Percentiles rank a stretch among this genome's conserved stretches.
phyloP scores from a whole-genome alignment of 2,797 vertebrate species.

The Choloepus didactylus region DNA sequence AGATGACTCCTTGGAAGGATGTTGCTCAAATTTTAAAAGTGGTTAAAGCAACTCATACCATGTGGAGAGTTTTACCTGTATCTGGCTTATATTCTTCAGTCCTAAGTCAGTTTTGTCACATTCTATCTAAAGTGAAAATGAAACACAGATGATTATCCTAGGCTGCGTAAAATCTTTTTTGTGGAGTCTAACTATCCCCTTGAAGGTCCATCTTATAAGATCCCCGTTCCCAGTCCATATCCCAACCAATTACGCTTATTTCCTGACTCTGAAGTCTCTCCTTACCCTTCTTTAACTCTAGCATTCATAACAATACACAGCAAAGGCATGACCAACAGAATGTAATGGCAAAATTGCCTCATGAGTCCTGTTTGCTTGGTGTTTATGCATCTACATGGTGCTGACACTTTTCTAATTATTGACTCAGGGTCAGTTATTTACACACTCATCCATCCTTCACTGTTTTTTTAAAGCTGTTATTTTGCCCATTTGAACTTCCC shows the following conservation, averaged over 20 bases:
- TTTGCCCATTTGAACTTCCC: background rate
- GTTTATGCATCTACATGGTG: background rate
- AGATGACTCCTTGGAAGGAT: constrained; percentile 64
- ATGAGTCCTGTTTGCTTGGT: background rate
- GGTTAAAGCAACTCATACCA: constrained; percentile 45
- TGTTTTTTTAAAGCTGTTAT: background rate
- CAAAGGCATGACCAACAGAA: background rate
- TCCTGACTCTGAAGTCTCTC: background rate
- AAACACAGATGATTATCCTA: background rate
- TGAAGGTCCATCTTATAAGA: constrained; percentile 11
- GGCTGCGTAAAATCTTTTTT: background rate
- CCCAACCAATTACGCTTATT: background rate
- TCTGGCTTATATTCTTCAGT: constrained; percentile 50
- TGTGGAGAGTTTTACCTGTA: constrained; percentile 45
- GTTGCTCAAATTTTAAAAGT: constrained; percentile 63
- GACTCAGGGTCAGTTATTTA: background rate
- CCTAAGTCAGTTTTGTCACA: background rate
- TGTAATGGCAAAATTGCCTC: background rate
- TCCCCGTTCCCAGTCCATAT: background rate
- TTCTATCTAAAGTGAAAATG: constrained; percentile 33
- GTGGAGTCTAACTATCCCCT: background rate
- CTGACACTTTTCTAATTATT: background rate
- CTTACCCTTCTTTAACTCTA: background rate
- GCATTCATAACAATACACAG: background rate
- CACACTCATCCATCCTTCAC: background rate